phyloP scores from a whole-genome alignment of 2,113 vertebrate species.

The Polypterus bichir region DNA sequence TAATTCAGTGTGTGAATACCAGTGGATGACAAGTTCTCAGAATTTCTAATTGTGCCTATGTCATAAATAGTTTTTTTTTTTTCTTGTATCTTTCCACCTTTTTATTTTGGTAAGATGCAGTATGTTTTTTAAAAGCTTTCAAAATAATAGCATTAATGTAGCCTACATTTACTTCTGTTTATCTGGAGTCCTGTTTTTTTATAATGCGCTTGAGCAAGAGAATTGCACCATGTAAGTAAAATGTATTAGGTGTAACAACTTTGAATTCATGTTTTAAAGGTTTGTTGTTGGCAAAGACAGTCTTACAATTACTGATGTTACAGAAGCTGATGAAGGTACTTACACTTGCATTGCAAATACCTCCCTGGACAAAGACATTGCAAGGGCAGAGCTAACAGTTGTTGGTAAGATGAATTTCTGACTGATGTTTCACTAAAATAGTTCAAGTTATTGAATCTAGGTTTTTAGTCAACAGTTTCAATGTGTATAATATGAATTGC shows the following conservation, averaged over 20 bases:
- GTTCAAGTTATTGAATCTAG: too few relatives aligned
- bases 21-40: background rate
- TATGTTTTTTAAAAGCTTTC: too few relatives aligned
- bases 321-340: constrained; percentile 67
- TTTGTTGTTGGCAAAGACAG: constrained; percentile 64
- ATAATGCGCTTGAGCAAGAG: too few relatives aligned
- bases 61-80: too few relatives aligned
- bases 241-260: background rate
- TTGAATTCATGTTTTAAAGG: constrained; percentile 37
- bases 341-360: constrained; percentile 89
- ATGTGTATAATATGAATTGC: too few relatives aligned
- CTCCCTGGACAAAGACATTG: constrained; percentile 77
- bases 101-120: too few relatives aligned
- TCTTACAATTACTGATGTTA: constrained; percentile 69
- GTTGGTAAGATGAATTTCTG: constrained; percentile 63
- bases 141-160: too few relatives aligned
- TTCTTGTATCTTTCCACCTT: too few relatives aligned
- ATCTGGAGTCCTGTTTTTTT: too few relatives aligned
- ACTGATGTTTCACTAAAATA: too few relatives aligned
- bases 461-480: too few relatives aligned
- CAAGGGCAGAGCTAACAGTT: constrained; percentile 77
- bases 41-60: background rate
- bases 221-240: background rate
- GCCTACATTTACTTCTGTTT: too few relatives aligned
- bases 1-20: background rate